These are phyloP conservation scores for Caenorhabditis panamensis DNA, from an alignment of 2,888 invertebrate genomes.

Conservation along the genomic window DNA sequence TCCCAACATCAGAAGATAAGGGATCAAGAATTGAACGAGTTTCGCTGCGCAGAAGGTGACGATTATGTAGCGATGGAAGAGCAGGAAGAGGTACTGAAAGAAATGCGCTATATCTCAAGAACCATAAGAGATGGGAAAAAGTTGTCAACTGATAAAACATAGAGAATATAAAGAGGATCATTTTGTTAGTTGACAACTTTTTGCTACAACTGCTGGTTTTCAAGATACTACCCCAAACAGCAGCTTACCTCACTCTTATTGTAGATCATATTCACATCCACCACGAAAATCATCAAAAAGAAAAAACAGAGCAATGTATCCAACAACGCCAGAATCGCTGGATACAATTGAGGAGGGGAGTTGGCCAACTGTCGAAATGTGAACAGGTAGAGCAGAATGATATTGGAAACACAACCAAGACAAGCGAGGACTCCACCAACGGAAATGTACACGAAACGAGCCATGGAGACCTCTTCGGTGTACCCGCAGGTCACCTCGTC, in stretches of 20 bases:
- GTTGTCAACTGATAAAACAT: too few relatives aligned
- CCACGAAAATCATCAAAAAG: slow-evolving; percentile 74
- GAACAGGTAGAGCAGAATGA: slow-evolving; percentile 71
- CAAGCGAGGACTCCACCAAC: slow-evolving; percentile 62
- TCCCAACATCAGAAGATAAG: slow-evolving; percentile 74
- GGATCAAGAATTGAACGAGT: slow-evolving; percentile 73
- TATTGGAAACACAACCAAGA: slow-evolving; percentile 66
- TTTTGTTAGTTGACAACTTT: too few relatives aligned
- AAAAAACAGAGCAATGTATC: slow-evolving; percentile 71
- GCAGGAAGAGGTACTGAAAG: slow-evolving; percentile 70
- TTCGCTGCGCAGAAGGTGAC: slow-evolving; percentile 64
- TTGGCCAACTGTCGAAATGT: slow-evolving; percentile 63
- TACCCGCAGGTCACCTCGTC: slow-evolving; percentile 67
- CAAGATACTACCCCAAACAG: too few relatives aligned
- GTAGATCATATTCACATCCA: slow-evolving; percentile 74
- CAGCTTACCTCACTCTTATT: slow-evolving; percentile 68
- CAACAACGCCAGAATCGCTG: slow-evolving; percentile 71
- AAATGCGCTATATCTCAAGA: too few relatives aligned
- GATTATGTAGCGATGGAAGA: slow-evolving; percentile 74
- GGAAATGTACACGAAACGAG: slow-evolving; percentile 69
- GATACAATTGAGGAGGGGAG: slow-evolving; percentile 73
- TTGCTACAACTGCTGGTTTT: too few relatives aligned
- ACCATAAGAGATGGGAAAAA: too few relatives aligned
- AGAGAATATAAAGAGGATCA: too few relatives aligned
- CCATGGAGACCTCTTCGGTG: slow-evolving; percentile 69